Percentiles rank a stretch among this genome's conserved stretches.
These are phyloP conservation scores for Smutsia temminckii DNA, from an alignment of 2,797 vertebrate genomes.

Conservation along the genomic window DNA sequence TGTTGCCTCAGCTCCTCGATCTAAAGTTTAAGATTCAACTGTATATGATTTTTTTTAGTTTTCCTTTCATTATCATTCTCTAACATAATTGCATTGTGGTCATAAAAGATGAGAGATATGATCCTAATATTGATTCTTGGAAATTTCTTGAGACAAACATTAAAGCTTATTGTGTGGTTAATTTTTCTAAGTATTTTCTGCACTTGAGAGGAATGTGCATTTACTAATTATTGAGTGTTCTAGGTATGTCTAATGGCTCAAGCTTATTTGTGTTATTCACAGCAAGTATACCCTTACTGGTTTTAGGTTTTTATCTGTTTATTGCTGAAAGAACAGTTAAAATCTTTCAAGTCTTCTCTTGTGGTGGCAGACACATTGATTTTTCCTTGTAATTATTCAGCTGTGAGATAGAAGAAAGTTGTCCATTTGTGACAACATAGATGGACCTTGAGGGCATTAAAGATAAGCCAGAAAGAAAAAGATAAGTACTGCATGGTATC, in stretches of 20 bases:
- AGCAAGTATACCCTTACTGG: not conserved
- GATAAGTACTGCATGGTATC: not conserved
- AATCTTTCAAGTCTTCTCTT: not conserved
- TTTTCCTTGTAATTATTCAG: conserved; percentile 24
- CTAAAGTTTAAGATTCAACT: not conserved
- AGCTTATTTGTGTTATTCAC: not conserved
- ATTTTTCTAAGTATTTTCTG: conserved; percentile 28
- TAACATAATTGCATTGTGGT: not conserved
- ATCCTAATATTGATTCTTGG: not conserved
- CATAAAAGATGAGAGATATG: not conserved
- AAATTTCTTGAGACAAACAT: not conserved
- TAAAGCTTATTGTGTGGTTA: not conserved
- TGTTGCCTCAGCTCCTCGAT: not conserved
- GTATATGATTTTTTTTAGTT: not conserved
- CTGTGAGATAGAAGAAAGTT: not conserved
- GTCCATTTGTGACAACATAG: not conserved
- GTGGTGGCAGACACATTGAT: not conserved
- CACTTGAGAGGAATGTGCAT: not conserved
- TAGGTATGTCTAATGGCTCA: not conserved
- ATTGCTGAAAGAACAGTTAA: conserved; percentile 5
- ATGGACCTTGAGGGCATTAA: not conserved
- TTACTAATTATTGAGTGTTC: not conserved
- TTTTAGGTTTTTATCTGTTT: conserved; percentile 16
- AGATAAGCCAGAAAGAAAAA: conserved; percentile 29
- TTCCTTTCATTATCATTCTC: not conserved